A percentile compares a stretch with the other conserved stretches of the same genome.
Conservation (phyloP, 2,888 invertebrate species). For the Drosophila mulleri region DNA sequence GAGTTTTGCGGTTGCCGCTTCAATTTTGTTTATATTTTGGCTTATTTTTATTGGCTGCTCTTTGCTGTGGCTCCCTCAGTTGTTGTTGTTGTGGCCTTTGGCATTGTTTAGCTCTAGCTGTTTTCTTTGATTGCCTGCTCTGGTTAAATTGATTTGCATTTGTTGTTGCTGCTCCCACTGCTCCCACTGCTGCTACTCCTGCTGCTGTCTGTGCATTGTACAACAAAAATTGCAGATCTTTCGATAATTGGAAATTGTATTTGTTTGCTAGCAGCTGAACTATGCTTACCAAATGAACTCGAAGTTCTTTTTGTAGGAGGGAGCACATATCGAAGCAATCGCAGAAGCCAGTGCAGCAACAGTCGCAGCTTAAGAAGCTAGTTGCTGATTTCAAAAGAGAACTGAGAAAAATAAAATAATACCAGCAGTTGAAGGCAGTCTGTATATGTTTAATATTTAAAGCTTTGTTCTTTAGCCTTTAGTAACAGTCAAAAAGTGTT, state of each 20-base stretch:
- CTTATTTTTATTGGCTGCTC: constrained; percentile 69
- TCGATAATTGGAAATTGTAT: constrained; percentile 69
- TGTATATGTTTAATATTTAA: background rate
- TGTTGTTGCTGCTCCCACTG: constrained; percentile 24
- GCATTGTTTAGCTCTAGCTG: constrained; percentile 59
- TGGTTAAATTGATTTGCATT: constrained; percentile 66
- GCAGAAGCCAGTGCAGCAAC: background rate
- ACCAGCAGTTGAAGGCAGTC: background rate
- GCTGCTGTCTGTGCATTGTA: constrained; percentile 18
- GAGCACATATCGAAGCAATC: background rate
- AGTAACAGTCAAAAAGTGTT: no score
- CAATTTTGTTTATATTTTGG: constrained; percentile 74
- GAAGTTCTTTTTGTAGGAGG: background rate
- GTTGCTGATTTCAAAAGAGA: background rate
- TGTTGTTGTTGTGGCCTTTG: constrained; percentile 21
- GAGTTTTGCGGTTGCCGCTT: constrained; percentile 56
- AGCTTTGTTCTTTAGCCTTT: no score
- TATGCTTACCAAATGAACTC: constrained; percentile 25
- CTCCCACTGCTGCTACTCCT: constrained; percentile 2
- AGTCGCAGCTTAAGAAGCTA: constrained; percentile 12
- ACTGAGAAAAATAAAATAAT: background rate
- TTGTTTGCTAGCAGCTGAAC: constrained; percentile 13
- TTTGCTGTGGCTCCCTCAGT: constrained; percentile 40
- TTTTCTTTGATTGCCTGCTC: constrained; percentile 47
- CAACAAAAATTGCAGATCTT: constrained; percentile 56